Evolutionary conservation across 2,797 vertebrate species (phyloP).

Genomic region (Phyllotis vaccarum): DNA sequence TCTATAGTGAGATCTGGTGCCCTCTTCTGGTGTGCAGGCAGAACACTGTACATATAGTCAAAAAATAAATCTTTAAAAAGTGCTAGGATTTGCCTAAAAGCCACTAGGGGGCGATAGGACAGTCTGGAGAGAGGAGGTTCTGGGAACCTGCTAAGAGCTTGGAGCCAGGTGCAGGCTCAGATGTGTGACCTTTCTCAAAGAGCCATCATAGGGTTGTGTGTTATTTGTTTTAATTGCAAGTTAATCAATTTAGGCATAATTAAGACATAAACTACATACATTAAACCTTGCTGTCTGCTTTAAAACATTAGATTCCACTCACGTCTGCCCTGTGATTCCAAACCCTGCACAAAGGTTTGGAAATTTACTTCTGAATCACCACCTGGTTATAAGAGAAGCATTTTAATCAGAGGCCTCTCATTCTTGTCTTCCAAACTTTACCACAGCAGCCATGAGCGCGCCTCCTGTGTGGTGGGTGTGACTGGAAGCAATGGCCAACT

Average conservation of each 20-base stretch:
- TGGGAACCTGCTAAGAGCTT: accelerated
- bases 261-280: neutral
- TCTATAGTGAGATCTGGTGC: too few relatives aligned
- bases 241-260: neutral
- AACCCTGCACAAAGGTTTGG: neutral
- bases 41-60: too few relatives aligned
- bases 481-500: neutral
- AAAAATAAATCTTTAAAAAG: too few relatives aligned
- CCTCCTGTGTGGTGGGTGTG: neutral
- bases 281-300: neutral
- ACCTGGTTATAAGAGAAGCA: neutral
- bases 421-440: neutral
- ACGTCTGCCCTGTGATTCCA: neutral
- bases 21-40: too few relatives aligned
- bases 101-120: slow-evolving; percentile 58
- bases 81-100: neutral
- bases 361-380: neutral
- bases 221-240: neutral
- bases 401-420: neutral
- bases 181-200: neutral
- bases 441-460: neutral
- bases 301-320: neutral
- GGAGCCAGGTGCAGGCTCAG: neutral
- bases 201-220: neutral
- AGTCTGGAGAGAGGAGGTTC: accelerated